These are phyloP conservation scores for Mus musculus DNA, from an alignment of 2,113 vertebrate genomes.

Conservation along the genomic window GRCm39 chr6:32975501-32976000, in stretches of 20 bases:
- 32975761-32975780: not conserved
- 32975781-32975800: not conserved
- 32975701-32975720: not conserved
- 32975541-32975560: conserved; percentile 73
- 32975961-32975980: not conserved
- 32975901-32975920: not conserved
- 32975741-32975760: not conserved
- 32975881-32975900: not conserved
- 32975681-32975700: not conserved
- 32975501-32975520: conserved; percentile 68
- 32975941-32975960: not conserved
- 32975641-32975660: conserved; percentile 4
- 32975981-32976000: not conserved
- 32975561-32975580: conserved; percentile 67
- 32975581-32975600: conserved; percentile 37
- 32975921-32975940: fast-evolving
- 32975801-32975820: not conserved
- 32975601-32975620: conserved; percentile 62
- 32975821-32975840: not conserved
- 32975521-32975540: conserved; percentile 76
- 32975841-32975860: not conserved
- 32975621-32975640: conserved; percentile 52
- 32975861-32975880: not conserved
- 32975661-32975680: conserved; percentile 32
- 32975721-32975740: not conserved